Evolutionary conservation across 2,113 vertebrate genomes (phyloP), one percentile per base, ranked within the genome.

Genomic region (Donacobius atricapilla): DNA sequence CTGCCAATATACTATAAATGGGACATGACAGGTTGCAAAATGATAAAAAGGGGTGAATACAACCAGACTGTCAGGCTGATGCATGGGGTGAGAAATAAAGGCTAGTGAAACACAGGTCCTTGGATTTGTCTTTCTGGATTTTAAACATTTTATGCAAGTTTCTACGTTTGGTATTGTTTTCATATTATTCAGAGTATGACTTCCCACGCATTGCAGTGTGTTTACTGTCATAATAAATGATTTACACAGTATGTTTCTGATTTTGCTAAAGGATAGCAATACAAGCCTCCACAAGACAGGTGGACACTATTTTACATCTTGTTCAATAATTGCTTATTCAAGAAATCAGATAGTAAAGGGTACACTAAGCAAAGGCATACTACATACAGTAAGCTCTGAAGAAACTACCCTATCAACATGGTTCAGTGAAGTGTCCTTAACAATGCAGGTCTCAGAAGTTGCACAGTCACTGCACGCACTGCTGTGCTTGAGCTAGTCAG

Each of bases 1-100:
- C 89, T 95, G 95, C 89, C 95, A 95, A 95, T 95, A 86, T 79
- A 89, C 57, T 81, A 87, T 60, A 94, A 95, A 95, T 96, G 70
- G 91, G 94, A 96, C 93, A 95, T 95, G 94, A 96, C 94, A 96
- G 91, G 83, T 89, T 89, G 94, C 89, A 94, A 96, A 97, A 96
- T 95, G 91, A 97, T 96, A 96, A 89, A 92, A 94, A 93, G 93
- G 89, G 87, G 77, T 87, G 91, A 95, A 92, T 84, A 89, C 89
- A 92, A 87, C 87, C 72, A 82, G 73, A 94, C 47, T 91, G 87
- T 95, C 87, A 96, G 78, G 21, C 91, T 96, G 94, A 96, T 92
- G 73, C 84, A 93, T 87, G 78, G 73, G 48, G 28, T 86, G 50
- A 70, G 76, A 68, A 92, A 95, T 90, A 79, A 95, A 87, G 40